Conservation (phyloP, 1,140 invertebrate species). For the Hestina assimilis region DNA sequence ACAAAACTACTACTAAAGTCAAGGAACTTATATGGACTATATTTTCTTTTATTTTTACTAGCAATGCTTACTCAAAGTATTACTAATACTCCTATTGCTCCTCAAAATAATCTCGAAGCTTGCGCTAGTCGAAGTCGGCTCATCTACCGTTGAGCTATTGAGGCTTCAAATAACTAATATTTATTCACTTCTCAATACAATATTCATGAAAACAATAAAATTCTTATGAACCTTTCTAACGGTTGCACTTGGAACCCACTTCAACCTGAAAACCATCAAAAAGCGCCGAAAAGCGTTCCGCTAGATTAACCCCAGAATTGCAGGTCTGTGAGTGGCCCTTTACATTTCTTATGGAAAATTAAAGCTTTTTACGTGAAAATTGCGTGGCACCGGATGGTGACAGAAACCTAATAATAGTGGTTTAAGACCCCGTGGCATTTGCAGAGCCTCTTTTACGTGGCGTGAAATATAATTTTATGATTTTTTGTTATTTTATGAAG, state of each 20-base stretch:
- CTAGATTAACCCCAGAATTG: slow-evolving; percentile 45
- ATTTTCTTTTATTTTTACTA: no score
- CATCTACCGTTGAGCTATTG: no score
- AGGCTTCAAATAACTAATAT: no score
- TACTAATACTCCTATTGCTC: no score
- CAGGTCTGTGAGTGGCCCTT: slow-evolving; percentile 33
- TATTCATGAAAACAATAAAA: slow-evolving; percentile 3
- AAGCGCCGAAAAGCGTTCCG: slow-evolving; percentile 34
- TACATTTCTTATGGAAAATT: slow-evolving; percentile 58
- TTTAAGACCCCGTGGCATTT: slow-evolving; percentile 11
- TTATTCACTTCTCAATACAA: background rate
- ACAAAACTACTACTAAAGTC: no score
- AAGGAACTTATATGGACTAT: no score
- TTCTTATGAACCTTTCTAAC: slow-evolving; percentile 3
- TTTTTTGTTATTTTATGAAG: no score
- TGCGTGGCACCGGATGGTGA: slow-evolving; percentile 50
- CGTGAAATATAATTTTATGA: no score
- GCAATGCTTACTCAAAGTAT: no score
- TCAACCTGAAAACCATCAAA: slow-evolving; percentile 1
- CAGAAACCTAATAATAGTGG: slow-evolving; percentile 51
- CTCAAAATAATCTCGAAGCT: no score
- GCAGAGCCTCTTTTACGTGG: background rate
- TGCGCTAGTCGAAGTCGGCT: no score
- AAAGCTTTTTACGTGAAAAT: slow-evolving; percentile 60
- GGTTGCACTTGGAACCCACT: slow-evolving; percentile 11